phyloP scores from a whole-genome alignment of 2,113 vertebrate species.

The Malurus cyaneus region DNA sequence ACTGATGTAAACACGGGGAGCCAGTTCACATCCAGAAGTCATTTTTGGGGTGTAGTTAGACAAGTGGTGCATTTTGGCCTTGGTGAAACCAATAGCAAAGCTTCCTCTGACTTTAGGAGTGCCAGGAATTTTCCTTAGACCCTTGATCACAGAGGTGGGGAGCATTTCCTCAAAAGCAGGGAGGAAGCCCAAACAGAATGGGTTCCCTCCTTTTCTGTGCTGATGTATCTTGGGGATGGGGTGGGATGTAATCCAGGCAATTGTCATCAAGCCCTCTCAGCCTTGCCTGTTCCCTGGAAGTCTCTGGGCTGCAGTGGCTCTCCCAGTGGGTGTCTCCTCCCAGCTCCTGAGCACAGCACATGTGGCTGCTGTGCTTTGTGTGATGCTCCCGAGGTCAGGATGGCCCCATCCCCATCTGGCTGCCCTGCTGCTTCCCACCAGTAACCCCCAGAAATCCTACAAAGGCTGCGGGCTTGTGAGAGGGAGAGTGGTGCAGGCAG shows the following conservation, averaged over 20 bases:
- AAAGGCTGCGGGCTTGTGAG: not conserved
- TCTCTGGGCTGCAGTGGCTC: not conserved
- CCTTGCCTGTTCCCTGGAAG: not conserved
- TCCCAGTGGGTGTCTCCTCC: not conserved
- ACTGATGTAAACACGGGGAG: not conserved
- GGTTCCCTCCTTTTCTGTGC: not conserved
- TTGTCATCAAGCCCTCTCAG: not conserved
- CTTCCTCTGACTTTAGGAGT: not conserved
- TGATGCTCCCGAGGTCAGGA: accelerated
- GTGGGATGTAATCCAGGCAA: not conserved
- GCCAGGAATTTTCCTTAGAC: not conserved
- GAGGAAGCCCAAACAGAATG: not conserved
- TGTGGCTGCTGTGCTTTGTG: not conserved
- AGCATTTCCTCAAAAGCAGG: not conserved
- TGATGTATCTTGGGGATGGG: not conserved
- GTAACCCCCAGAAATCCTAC: not conserved
- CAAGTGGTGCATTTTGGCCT: not conserved
- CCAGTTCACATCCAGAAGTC: not conserved
- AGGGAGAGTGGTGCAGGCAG: not conserved
- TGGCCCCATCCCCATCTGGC: accelerated
- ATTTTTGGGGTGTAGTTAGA: not conserved
- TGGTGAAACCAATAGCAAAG: not conserved
- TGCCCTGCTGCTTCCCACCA: not conserved
- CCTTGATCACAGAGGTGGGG: not conserved
- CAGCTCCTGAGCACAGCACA: not conserved